Conservation (phyloP, 2,888 invertebrate species). For the Drosophila nigricruria region DNA sequence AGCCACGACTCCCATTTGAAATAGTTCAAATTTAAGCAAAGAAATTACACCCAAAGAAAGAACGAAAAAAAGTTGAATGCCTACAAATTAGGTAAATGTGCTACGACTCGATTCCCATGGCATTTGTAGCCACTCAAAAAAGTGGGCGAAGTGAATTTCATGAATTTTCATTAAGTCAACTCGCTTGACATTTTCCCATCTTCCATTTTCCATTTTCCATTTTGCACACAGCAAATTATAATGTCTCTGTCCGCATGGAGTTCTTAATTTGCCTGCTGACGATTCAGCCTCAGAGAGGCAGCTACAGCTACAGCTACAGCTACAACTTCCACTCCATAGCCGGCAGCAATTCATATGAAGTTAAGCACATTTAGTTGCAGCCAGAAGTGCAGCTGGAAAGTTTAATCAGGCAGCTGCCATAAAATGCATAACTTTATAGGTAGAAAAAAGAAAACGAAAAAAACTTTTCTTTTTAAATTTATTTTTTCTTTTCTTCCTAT, state of each 20-base stretch:
- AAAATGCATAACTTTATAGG: constrained; percentile 63
- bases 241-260: constrained; percentile 37
- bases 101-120: constrained; percentile 23
- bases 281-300: constrained; percentile 22
- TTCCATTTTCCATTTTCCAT: neutral
- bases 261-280: constrained; percentile 33
- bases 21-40: constrained; percentile 1
- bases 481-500: neutral
- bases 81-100: constrained; percentile 18
- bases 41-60: neutral
- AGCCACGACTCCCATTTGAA: constrained; percentile 19
- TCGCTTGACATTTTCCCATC: constrained; percentile 24
- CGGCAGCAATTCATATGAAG: constrained; percentile 55
- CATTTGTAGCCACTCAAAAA: constrained; percentile 19
- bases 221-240: constrained; percentile 12
- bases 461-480: constrained; percentile 16
- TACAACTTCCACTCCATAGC: constrained; percentile 18
- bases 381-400: constrained; percentile 60
- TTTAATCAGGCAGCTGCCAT: constrained; percentile 71
- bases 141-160: constrained; percentile 23
- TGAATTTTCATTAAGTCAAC: constrained; percentile 43
- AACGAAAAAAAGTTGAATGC: neutral
- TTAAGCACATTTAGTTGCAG: constrained; percentile 53
- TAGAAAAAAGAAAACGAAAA: constrained; percentile 6
- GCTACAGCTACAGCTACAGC: neutral